These are phyloP conservation scores for Sebastolobus altivelis DNA, from an alignment of 2,797 vertebrate species.

Conservation along the genomic window DNA sequence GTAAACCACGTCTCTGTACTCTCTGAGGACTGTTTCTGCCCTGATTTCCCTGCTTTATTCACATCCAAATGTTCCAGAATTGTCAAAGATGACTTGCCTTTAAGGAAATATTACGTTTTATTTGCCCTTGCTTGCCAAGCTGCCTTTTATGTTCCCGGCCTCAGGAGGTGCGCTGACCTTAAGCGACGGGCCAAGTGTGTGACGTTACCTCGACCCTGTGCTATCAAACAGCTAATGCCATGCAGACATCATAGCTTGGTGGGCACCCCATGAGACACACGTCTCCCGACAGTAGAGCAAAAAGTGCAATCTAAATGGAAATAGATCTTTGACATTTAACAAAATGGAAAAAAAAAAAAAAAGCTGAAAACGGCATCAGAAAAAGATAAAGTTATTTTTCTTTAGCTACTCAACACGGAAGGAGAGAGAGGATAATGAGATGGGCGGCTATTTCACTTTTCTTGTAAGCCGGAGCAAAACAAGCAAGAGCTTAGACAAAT, in stretches of 20 bases:
- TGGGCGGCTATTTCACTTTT: slow-evolving; percentile 42
- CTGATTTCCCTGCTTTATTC: slow-evolving; percentile 20
- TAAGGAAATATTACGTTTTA: slow-evolving; percentile 35
- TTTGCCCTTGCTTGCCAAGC: slow-evolving; percentile 31
- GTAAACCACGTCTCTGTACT: slow-evolving; percentile 9
- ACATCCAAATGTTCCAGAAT: neutral
- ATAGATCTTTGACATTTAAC: slow-evolving; percentile 66
- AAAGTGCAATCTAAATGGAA: slow-evolving; percentile 71
- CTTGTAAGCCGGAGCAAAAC: slow-evolving; percentile 52
- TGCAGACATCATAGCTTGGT: slow-evolving; percentile 22
- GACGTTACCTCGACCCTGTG: slow-evolving; percentile 26
- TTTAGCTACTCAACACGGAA: slow-evolving; percentile 20
- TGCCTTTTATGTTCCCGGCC: slow-evolving; percentile 31
- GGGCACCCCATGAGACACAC: slow-evolving; percentile 8
- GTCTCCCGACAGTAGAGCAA: slow-evolving; percentile 19
- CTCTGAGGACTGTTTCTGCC: neutral
- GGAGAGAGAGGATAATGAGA: slow-evolving; percentile 53
- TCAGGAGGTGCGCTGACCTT: slow-evolving; percentile 51
- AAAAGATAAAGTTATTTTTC: slow-evolving; percentile 26
- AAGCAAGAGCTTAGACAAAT: slow-evolving; percentile 42
- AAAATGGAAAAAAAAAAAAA: slow-evolving; percentile 39
- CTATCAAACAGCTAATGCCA: slow-evolving; percentile 40
- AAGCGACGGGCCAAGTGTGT: slow-evolving; percentile 26
- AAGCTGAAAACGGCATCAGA: slow-evolving; percentile 26
- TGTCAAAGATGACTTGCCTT: slow-evolving; percentile 27